Conservation (phyloP, 2,113 vertebrate species). For the Laticauda laticaudata region DNA sequence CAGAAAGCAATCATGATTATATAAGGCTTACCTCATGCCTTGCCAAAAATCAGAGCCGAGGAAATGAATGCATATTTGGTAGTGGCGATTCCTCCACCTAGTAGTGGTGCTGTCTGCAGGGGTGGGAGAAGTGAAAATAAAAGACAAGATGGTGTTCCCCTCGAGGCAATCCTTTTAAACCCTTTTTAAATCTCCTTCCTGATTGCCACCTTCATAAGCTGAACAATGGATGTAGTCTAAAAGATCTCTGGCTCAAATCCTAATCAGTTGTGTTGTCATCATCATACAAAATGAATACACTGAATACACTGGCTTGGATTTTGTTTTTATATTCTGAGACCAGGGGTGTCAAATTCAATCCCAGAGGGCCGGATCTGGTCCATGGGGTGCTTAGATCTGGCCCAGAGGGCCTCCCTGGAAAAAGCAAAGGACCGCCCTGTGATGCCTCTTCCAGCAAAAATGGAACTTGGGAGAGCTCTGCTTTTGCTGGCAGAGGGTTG, state of each 20-base stretch:
- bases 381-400: no score
- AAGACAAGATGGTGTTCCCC: background rate
- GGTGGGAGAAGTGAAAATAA: background rate
- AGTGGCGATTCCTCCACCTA: background rate
- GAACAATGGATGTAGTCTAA: background rate
- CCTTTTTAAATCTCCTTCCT: background rate
- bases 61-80: background rate
- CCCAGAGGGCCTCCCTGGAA: no score
- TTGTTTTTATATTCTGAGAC: no score
- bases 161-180: background rate
- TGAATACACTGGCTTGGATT: background rate
- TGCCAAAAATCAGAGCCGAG: background rate
- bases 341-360: no score
- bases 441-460: no score
- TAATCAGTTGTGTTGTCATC: background rate
- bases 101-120: background rate
- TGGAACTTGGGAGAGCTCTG: no score
- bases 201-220: background rate
- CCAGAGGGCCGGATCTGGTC: no score
- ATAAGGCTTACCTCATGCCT: background rate
- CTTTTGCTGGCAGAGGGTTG: no score
- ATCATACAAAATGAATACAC: background rate
- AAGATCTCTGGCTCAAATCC: background rate
- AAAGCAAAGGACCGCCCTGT: no score
- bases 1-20: background rate